Percentiles rank a stretch among this genome's conserved stretches.
Evolutionary conservation across 2,113 vertebrate species (phyloP).

Genomic region (Tragulus kanchil): DNA sequence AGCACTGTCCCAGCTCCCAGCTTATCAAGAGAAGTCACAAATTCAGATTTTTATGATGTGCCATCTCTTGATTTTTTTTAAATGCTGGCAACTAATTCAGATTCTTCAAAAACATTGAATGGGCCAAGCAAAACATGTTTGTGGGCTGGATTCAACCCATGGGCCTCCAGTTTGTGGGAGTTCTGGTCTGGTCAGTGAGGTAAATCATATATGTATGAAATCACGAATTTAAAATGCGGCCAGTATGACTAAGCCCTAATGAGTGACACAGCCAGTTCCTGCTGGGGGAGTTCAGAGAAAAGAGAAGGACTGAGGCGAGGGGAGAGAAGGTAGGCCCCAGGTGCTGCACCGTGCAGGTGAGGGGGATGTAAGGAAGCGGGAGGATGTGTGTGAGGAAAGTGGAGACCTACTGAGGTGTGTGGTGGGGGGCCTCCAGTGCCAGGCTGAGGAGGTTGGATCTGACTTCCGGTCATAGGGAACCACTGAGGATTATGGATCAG

Average conservation of each 20-base stretch:
- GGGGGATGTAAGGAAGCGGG: not conserved
- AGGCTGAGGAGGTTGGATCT: not conserved
- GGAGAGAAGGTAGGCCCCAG: not conserved
- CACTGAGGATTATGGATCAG: not conserved
- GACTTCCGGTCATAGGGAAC: not conserved
- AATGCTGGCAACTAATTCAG: constrained; percentile 10
- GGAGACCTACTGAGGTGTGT: not conserved
- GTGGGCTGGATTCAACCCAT: constrained; percentile 48
- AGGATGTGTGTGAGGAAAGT: not conserved
- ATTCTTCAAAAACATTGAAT: constrained; percentile 61
- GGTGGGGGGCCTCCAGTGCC: not conserved
- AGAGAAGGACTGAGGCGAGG: not conserved
- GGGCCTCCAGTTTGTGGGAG: not conserved
- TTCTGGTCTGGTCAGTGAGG: constrained; percentile 51
- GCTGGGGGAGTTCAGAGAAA: constrained; percentile 32
- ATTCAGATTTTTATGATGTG: constrained; percentile 39
- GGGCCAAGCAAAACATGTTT: constrained; percentile 55
- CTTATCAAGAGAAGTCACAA: constrained; percentile 58
- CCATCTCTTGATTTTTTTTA: constrained; percentile 31
- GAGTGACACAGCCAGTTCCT: not conserved
- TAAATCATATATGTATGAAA: constrained; percentile 67
- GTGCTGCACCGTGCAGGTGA: not conserved
- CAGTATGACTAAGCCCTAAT: constrained; percentile 24
- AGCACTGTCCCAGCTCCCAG: not conserved
- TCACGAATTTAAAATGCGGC: constrained; percentile 41